Conservation (phyloP, 2,888 invertebrate species). For the Noctua janthina region DNA sequence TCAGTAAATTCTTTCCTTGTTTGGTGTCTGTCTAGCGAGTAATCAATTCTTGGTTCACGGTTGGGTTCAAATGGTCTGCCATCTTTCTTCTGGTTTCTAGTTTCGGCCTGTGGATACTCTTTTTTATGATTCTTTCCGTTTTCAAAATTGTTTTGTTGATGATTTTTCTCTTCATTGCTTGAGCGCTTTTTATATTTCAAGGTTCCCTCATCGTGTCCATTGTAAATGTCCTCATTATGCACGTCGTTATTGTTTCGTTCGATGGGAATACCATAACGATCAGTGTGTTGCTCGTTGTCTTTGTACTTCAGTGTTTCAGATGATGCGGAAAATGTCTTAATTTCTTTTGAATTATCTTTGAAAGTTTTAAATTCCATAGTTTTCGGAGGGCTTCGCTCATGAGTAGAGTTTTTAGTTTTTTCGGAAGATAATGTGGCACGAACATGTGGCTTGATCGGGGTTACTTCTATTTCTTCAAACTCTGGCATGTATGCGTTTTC, state of each 20-base stretch:
- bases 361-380: slow-evolving; percentile 89
- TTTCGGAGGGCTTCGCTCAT: slow-evolving; percentile 85
- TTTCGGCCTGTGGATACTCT: slow-evolving; percentile 85
- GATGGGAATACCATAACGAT: slow-evolving; percentile 86
- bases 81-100: slow-evolving; percentile 83
- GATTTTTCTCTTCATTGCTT: slow-evolving; percentile 84
- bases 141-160: slow-evolving; percentile 79
- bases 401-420: slow-evolving; percentile 83
- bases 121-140: slow-evolving; percentile 80
- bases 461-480: slow-evolving; percentile 88
- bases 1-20: slow-evolving; percentile 83
- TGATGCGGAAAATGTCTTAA: slow-evolving; percentile 88
- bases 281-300: slow-evolving; percentile 84
- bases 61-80: slow-evolving; percentile 76
- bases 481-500: slow-evolving; percentile 88
- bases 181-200: slow-evolving; percentile 87
- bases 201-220: slow-evolving; percentile 86
- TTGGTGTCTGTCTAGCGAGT: slow-evolving; percentile 86
- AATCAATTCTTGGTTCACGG: slow-evolving; percentile 85
- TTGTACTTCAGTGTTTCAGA: slow-evolving; percentile 89
- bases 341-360: slow-evolving; percentile 88
- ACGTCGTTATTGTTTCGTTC: slow-evolving; percentile 84
- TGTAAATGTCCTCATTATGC: slow-evolving; percentile 82
- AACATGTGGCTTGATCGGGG: slow-evolving; percentile 87
- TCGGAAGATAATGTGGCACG: slow-evolving; percentile 85